Evolutionary conservation across 1,140 invertebrate species (phyloP), one percentile per base, ranked within the genome.

Genomic region (Pachyrhynchus sulphureomaculatus): DNA sequence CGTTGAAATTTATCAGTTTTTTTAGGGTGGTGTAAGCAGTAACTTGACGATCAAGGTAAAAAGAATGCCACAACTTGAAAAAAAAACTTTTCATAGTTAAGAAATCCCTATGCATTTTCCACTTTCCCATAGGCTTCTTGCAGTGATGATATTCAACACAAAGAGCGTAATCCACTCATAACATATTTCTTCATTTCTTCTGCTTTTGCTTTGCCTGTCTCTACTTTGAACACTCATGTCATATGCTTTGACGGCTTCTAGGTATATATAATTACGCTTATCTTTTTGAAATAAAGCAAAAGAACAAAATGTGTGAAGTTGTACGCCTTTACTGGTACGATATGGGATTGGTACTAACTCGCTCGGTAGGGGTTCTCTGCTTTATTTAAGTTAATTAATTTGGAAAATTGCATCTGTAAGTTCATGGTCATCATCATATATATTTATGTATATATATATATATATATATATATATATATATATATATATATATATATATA

Each of bases 381-480:
- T 44, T 44, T 44, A 44, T 44, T 23, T 44, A 44, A 44, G 17
- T 44, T 44, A 44, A 44, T 44, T 44, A 44, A 44, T 44, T 44
- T 44, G 26, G n/a, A n/a, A n/a, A n/a, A n/a, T n/a, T n/a, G n/a
- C n/a, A n/a, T n/a, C n/a, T n/a, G n/a, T n/a, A n/a, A n/a, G n/a
- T n/a, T n/a, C n/a, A n/a, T n/a, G n/a, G 36, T 39, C 13, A n/a
- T 13, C 9, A 4, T 39, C 15, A 4, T 39, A 39, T n/a, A 39
- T 39, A 15, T 6, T 5, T n/a, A 39, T 39, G 4, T 9, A n/a
- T n/a, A n/a, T n/a, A n/a, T n/a, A n/a, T n/a, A n/a, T n/a, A n/a
- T n/a, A n/a, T n/a, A n/a, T n/a, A n/a, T n/a, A n/a, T n/a, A n/a
- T n/a, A n/a, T n/a, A n/a, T n/a, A n/a, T n/a, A n/a, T n/a, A n/a